phyloP scores from a whole-genome alignment of 2,797 vertebrate genomes.

The Alca torda region DNA sequence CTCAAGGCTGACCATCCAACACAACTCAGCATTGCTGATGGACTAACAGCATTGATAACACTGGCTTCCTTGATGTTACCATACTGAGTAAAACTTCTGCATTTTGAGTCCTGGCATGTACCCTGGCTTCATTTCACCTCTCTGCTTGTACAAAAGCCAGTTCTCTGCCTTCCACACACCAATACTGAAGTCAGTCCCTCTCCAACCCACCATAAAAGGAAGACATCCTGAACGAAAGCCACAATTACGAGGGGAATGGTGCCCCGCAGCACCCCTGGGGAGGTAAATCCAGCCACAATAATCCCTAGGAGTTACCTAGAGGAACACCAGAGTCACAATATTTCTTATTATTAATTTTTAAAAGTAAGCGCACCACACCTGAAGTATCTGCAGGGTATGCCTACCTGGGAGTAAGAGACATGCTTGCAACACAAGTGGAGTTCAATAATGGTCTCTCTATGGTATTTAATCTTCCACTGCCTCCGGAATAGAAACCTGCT shows the following conservation, averaged over 20 bases:
- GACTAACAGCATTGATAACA: fast-evolving
- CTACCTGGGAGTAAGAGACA: neutral
- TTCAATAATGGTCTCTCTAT: neutral
- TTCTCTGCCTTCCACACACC: neutral
- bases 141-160: neutral
- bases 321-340: neutral
- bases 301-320: neutral
- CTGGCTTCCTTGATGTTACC: neutral
- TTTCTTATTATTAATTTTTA: neutral
- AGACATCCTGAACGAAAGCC: neutral
- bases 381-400: neutral
- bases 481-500: neutral
- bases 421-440: neutral
- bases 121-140: neutral
- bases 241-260: fast-evolving
- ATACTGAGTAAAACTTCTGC: neutral
- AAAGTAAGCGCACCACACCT: neutral
- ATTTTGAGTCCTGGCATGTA: neutral
- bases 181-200: neutral
- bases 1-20: neutral
- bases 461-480: slow-evolving; percentile 22
- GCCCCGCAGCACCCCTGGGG: neutral
- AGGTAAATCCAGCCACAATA: neutral
- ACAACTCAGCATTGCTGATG: neutral
- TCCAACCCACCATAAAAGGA: neutral